A percentile compares a stretch with the other conserved stretches of the same genome.
Conservation (phyloP, 2,888 invertebrate genomes). For the Xanthostigma xanthostigma region DNA sequence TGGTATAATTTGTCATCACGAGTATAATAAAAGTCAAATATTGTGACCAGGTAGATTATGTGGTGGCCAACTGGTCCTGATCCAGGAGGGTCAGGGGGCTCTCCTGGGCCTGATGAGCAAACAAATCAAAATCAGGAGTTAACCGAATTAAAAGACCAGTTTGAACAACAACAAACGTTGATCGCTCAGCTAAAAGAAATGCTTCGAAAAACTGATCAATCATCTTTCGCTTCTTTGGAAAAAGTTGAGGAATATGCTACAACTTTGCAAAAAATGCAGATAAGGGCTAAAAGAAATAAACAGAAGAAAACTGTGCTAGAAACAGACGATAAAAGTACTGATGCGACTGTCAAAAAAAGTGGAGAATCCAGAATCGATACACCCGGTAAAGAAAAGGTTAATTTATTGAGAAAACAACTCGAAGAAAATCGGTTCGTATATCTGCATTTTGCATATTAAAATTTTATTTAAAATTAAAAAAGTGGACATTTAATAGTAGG, state of each 20-base stretch:
- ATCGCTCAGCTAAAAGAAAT: constrained; percentile 30
- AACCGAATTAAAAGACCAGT: constrained; percentile 25
- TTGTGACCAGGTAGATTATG: constrained; percentile 16
- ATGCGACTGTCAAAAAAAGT: constrained; percentile 8
- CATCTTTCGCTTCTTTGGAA: constrained; percentile 24
- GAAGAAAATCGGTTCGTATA: constrained; percentile 33
- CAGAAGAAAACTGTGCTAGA: constrained; percentile 16
- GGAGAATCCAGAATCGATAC: constrained; percentile 18
- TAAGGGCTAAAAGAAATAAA: constrained; percentile 22
- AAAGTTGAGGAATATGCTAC: constrained; percentile 30
- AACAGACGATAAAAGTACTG: constrained; percentile 6
- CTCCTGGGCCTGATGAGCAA: constrained; percentile 13
- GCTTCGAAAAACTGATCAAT: constrained; percentile 27
- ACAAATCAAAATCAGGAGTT: constrained; percentile 19
- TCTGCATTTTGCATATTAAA: neutral
- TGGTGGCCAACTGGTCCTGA: constrained; percentile 23
- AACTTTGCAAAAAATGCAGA: constrained; percentile 25
- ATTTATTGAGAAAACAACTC: constrained; percentile 34
- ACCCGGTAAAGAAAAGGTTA: constrained; percentile 35
- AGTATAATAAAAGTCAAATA: neutral
- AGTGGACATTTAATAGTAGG: neutral
- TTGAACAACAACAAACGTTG: constrained; percentile 26
- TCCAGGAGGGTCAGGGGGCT: constrained; percentile 21
- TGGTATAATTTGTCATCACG: too few species aligned
- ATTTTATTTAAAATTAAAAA: neutral